Percentiles rank a stretch among this genome's conserved stretches.
These are phyloP conservation scores for Drosophila robusta DNA, from an alignment of 2,888 invertebrate genomes.

Conservation along the genomic window DNA sequence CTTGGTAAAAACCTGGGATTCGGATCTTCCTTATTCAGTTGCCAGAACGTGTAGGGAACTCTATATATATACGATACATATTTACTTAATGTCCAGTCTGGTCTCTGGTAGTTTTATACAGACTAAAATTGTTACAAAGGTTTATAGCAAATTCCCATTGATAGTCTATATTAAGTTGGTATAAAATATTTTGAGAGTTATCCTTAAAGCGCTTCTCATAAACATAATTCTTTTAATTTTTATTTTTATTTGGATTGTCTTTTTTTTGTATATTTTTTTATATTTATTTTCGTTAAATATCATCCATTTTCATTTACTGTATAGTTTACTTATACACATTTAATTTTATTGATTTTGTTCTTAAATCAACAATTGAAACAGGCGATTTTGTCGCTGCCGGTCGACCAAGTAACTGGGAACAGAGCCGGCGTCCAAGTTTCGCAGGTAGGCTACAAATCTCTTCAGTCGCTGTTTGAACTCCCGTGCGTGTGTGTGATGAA, in stretches of 20 bases:
- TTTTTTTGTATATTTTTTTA: constrained; percentile 9
- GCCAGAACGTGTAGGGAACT: too few species aligned
- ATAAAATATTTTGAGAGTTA: too few species aligned
- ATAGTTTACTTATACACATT: constrained; percentile 29
- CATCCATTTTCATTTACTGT: constrained; percentile 19
- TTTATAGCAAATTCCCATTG: too few species aligned
- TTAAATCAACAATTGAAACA: constrained; percentile 52
- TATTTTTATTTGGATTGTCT: not conserved
- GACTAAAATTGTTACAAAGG: too few species aligned
- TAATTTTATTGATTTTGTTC: constrained; percentile 44
- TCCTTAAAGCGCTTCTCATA: not conserved
- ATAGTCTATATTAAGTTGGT: too few species aligned
- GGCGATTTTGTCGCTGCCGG: constrained; percentile 89
- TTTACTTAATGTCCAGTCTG: not conserved
- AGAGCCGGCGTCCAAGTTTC: constrained; percentile 89
- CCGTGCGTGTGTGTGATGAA: constrained; percentile 35
- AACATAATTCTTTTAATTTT: not conserved
- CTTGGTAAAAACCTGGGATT: too few species aligned
- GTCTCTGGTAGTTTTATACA: not conserved
- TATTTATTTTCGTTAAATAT: constrained; percentile 15
- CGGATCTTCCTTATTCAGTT: too few species aligned
- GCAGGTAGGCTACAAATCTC: constrained; percentile 86
- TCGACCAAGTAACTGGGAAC: constrained; percentile 94
- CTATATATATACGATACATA: not conserved
- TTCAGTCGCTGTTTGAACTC: constrained; percentile 36